Evolutionary conservation across 2,888 invertebrate genomes (phyloP), one percentile per base, ranked within the genome.

Genomic region (Cistogaster globosa): DNA sequence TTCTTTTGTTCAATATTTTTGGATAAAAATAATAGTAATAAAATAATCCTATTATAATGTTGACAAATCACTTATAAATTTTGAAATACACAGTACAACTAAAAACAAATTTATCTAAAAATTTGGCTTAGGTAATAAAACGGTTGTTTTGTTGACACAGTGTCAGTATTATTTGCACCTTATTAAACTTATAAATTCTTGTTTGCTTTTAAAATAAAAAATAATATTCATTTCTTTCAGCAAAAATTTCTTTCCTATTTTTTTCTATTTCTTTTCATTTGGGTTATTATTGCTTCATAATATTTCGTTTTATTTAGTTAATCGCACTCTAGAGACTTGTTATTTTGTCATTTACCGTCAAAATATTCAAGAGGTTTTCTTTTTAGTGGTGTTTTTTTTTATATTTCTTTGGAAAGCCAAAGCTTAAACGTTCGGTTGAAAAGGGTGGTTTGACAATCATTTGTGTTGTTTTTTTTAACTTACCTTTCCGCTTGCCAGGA

Each of bases 401-500:
- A n/a, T n/a, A n/a, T n/a, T 32, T 62, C 26, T 71, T 53, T 53
- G 36, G 12, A 22, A 55, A 67, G 68, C 60, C 20, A 9, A 75
- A 62, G n/a, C 74, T 62, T 75, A 57, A 69, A 53, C 36, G 60
- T 75, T 85, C 57, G 58, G 48, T 78, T 65, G 1, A 9, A 42
- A 55, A 60, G 16, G 16, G 7, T 22, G 26, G 32, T 45, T 26
- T 26, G 45, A 2, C 14, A 16, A 57, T 12, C 12, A 68, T 65
- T 79, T 75, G 14, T 72, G 18, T 62, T 78, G 42, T 53, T 77
- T 58, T 58, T 51, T 63, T 53, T 45, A 69, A 83, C 87, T 86
- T 88, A 93, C 92, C 92, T 93, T 93, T 93, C 89, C 92, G 91
- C 87, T 92, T 92, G 87, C 92, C 91, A 58, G 92, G 91, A 91